Evolutionary conservation across 2,888 invertebrate genomes (phyloP).

Genomic region (Sussaba pulchella): DNA sequence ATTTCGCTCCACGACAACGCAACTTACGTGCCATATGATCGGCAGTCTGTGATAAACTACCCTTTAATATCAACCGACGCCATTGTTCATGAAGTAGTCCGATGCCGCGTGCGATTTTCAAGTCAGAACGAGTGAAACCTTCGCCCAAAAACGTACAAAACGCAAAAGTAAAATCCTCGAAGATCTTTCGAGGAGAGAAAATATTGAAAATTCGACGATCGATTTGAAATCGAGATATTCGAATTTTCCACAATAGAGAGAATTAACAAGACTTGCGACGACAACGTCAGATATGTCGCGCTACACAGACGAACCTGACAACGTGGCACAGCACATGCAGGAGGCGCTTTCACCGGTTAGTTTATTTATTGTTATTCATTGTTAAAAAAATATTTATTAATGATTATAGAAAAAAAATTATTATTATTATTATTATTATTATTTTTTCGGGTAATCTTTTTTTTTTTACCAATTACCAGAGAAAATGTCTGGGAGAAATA

Average conservation of each 20-base stretch:
- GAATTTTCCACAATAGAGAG: conserved; percentile 44
- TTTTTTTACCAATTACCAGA: no score
- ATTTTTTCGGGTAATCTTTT: no score
- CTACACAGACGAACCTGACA: conserved; percentile 82
- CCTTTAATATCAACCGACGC: conserved; percentile 59
- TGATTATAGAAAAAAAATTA: no score
- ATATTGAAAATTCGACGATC: not conserved
- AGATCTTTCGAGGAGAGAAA: conserved; percentile 22
- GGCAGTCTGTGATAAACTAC: conserved; percentile 82
- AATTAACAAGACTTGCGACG: conserved; percentile 61
- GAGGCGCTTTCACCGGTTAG: conserved; percentile 83
- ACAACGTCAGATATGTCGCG: conserved; percentile 81
- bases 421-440: no score
- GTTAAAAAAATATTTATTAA: no score
- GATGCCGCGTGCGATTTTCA: conserved; percentile 25
- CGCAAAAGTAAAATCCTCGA: not conserved
- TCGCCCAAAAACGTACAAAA: conserved; percentile 13
- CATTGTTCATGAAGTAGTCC: conserved; percentile 27
- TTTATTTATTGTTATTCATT: conserved; percentile 57
- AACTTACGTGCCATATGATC: conserved; percentile 81
- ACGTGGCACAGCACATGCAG: conserved; percentile 81
- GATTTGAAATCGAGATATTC: conserved; percentile 17
- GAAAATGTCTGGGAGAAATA: no score
- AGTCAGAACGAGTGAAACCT: conserved; percentile 18
- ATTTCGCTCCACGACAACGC: conserved; percentile 74